Percentiles rank a stretch among this genome's conserved stretches.
Conservation (phyloP, 1,140 invertebrate genomes). For the Penaeus japonicus region DNA sequence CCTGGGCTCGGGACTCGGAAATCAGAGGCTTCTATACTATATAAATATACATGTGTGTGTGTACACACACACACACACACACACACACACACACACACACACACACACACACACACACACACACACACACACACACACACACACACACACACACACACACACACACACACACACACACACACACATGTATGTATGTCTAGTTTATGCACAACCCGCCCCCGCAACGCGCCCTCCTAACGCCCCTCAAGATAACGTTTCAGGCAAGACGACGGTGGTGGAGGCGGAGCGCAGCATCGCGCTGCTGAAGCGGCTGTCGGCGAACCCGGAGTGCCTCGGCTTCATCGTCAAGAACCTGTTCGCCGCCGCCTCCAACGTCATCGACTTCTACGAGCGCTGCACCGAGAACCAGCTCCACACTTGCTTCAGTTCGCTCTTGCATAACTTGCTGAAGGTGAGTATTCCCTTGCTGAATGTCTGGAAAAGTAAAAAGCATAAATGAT, state of each 20-base stretch:
- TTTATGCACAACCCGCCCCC: neutral
- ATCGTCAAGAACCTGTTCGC: conserved; percentile 67
- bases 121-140: neutral
- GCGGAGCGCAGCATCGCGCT: conserved; percentile 67
- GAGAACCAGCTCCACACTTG: conserved; percentile 66
- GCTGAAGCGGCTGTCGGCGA: conserved; percentile 69
- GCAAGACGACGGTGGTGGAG: conserved; percentile 59
- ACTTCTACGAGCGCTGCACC: conserved; percentile 65
- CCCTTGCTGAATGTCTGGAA: too few relatives aligned
- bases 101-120: neutral
- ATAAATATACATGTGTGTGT: neutral
- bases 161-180: neutral
- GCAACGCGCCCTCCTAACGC: neutral
- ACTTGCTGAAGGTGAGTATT: conserved; percentile 66
- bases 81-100: neutral
- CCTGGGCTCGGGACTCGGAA: too few relatives aligned
- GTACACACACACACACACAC: neutral
- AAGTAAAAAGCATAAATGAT: too few relatives aligned
- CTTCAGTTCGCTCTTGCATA: conserved; percentile 68
- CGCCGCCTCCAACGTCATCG: conserved; percentile 67
- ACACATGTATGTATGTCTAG: neutral
- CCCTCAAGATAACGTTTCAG: neutral
- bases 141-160: neutral
- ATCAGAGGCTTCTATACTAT: too few relatives aligned
- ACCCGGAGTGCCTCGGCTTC: conserved; percentile 71